Evolutionary conservation across 2,888 invertebrate species (phyloP).

Genomic region (Cephus sareptanus): DNA sequence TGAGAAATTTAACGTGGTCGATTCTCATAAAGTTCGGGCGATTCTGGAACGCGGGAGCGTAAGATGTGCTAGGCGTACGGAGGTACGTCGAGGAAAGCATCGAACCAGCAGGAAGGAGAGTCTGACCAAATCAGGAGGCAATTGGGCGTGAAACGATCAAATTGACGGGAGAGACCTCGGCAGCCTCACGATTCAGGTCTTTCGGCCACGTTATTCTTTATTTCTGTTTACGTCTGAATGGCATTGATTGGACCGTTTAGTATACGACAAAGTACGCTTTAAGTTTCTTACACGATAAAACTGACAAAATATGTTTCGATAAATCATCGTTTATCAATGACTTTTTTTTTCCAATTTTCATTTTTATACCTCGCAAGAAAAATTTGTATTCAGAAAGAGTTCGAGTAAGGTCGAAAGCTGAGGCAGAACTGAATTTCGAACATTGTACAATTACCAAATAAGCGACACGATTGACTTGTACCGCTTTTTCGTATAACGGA

Average conservation of each 20-base stretch:
- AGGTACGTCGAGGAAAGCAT: background rate
- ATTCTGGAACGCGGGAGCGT: background rate
- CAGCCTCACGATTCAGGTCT: background rate
- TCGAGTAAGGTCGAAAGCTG: background rate
- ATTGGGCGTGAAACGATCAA: conserved; percentile 10
- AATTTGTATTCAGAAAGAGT: background rate
- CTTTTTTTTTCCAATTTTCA: too few relatives aligned
- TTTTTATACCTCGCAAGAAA: background rate
- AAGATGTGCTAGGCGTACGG: background rate
- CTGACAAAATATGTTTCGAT: background rate
- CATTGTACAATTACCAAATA: background rate
- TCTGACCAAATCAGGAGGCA: conserved; percentile 4
- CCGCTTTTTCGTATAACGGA: background rate
- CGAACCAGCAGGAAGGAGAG: background rate
- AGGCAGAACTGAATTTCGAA: background rate
- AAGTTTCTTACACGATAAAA: background rate
- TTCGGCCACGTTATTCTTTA: background rate
- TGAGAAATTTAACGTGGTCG: background rate
- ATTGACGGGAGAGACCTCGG: background rate
- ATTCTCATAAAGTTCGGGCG: background rate
- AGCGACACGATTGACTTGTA: background rate
- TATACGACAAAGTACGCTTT: background rate
- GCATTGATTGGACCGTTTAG: background rate
- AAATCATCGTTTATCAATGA: too few relatives aligned
- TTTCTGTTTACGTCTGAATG: background rate